These are phyloP conservation scores for Copsychus sechellarum DNA, from an alignment of 2,113 vertebrate genomes.

Conservation along the genomic window DNA sequence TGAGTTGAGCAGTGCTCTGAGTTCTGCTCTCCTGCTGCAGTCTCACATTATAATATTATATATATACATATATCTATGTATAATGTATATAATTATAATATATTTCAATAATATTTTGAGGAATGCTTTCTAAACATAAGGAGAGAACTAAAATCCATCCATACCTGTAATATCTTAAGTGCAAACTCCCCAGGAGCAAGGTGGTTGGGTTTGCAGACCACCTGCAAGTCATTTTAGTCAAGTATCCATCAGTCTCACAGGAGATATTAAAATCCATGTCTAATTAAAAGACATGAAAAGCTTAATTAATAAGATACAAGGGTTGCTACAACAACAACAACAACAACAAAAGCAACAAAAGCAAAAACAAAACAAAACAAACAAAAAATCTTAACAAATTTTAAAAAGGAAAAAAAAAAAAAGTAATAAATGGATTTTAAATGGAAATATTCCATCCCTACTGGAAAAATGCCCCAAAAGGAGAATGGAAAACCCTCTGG, in stretches of 20 bases:
- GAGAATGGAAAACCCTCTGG: not conserved
- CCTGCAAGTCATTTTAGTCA: slow-evolving; percentile 86
- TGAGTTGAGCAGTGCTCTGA: too few relatives aligned
- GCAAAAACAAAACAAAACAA: not conserved
- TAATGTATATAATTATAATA: too few relatives aligned
- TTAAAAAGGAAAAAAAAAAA: too few relatives aligned
- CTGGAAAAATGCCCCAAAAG: not conserved
- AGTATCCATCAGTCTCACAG: slow-evolving; percentile 85
- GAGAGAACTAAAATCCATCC: not conserved
- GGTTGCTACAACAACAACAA: not conserved
- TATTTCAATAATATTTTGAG: not conserved
- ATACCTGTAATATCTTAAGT: slow-evolving; percentile 77
- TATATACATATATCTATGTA: too few relatives aligned
- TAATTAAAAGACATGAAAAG: slow-evolving; percentile 69
- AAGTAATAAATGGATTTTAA: not conserved
- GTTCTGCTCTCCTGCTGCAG: too few relatives aligned
- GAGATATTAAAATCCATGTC: slow-evolving; percentile 81
- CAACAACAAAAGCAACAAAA: not conserved
- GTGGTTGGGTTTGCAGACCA: slow-evolving; percentile 76
- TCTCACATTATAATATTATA: too few relatives aligned
- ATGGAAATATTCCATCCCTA: not conserved
- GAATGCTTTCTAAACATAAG: not conserved
- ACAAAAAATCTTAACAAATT: too few relatives aligned
- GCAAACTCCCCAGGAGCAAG: slow-evolving; percentile 62
- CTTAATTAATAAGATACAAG: not conserved